Base-by-base conservation (phyloP, 2,888 invertebrate species). In the Anorthoa munda region DNA sequence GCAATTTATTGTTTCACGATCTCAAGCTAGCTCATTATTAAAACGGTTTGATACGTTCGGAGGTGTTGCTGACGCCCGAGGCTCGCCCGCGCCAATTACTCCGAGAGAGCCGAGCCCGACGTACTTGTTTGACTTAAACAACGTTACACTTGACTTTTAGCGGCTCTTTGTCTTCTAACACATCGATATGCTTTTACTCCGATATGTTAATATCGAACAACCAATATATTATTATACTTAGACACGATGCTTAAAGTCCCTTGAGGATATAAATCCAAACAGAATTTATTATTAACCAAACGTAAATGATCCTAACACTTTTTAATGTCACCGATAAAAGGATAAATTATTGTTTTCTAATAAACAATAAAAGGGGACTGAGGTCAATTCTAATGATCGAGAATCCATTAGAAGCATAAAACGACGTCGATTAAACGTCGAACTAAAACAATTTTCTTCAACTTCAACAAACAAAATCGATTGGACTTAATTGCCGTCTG, bases 1-100 rank as follows among this genome's bases (percentile, higher is more conserved):
- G 96, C 96, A 96, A 96, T 96, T 96, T 96, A 96, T 96, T 95
- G 96, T 96, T 96, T 96, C 96, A 96, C 96, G 96, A 96, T 96
- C 95, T 95, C 94, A 91, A 92, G 91, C 93, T 87, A 92, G 95
- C 95, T 96, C 95, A 96, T 96, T 96, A 96, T 96, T 96, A 96
- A 96, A 96, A 96, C 95, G 95, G 96, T 96, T 95, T 95, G 96
- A 95, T 95, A 95, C 95, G 95, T 95, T 93, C 89, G 91, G 94
- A 96, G 96, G 96, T 96, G 96, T 96, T 96, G 95, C 94, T 94
- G 93, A 93, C 91, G 96, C 96, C 95, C 74, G 90, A 78, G 96
- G 96, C 94, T 85, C 86, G 88, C 90, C 92, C 88, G 91, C 92
- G 94, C 95, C 96, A 96, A 96, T 96, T 96, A 95, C 96, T 94